These are phyloP conservation scores for Eupithecia abbreviata DNA, from an alignment of 2,888 invertebrate species.

Conservation along the genomic window DNA sequence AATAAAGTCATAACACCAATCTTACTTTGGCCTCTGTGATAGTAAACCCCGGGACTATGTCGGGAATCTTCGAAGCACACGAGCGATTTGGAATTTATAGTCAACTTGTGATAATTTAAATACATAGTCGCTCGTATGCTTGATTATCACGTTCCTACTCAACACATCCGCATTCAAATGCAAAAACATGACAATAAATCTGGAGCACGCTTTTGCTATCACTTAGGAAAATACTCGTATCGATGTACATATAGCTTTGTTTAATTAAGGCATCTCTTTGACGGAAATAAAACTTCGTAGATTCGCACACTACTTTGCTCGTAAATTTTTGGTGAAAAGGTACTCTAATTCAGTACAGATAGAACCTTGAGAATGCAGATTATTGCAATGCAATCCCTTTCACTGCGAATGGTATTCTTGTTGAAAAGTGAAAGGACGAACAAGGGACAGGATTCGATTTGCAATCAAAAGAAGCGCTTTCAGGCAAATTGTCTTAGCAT, in stretches of 20 bases:
- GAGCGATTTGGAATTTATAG: constrained; percentile 42
- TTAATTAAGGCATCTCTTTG: background rate
- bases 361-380: constrained; percentile 43
- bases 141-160: background rate
- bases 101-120: constrained; percentile 2
- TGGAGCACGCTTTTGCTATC: background rate
- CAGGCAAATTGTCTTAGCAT: constrained; percentile 54
- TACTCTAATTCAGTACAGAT: background rate
- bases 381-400: constrained; percentile 39
- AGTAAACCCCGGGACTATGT: constrained; percentile 4
- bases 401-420: constrained; percentile 22
- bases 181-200: background rate
- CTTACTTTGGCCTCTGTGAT: constrained; percentile 38
- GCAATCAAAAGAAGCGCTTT: constrained; percentile 49
- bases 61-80: constrained; percentile 1
- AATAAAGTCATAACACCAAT: constrained; percentile 48
- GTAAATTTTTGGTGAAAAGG: background rate
- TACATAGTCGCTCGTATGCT: background rate
- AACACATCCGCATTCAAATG: background rate
- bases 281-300: background rate
- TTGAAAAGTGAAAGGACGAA: constrained; percentile 68
- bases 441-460: constrained; percentile 54
- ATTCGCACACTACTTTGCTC: background rate
- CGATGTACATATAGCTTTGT: background rate
- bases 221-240: background rate